Conservation (phyloP, 2,888 invertebrate species). For the Sturmia bella region DNA sequence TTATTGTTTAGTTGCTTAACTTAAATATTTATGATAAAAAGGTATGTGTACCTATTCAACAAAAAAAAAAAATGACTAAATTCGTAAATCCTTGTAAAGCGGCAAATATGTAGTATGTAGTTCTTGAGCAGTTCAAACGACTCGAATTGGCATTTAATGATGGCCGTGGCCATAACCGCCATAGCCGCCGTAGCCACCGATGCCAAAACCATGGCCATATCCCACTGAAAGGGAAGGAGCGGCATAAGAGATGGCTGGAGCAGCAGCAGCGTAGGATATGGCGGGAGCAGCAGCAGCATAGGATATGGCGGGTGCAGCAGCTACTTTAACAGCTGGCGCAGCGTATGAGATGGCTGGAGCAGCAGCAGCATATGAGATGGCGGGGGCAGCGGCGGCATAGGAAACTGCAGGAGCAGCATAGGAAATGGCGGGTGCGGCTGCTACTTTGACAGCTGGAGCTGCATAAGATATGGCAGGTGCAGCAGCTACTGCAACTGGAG, state of each 20-base stretch:
- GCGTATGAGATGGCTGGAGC: conserved; percentile 67
- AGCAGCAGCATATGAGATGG: conserved; percentile 53
- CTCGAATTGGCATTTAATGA: conserved; percentile 17
- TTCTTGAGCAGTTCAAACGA: conserved; percentile 13
- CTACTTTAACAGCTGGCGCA: no score
- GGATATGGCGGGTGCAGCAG: conserved; percentile 63
- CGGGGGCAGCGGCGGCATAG: conserved; percentile 69
- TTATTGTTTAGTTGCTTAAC: background rate
- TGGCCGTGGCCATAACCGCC: conserved; percentile 71
- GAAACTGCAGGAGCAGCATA: conserved; percentile 65
- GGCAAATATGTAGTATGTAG: conserved; percentile 21
- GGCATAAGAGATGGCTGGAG: conserved; percentile 75
- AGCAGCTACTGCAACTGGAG: conserved; percentile 68
- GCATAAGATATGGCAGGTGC: conserved; percentile 74
- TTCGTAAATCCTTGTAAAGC: conserved; percentile 45
- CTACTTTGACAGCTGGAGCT: conserved; percentile 66
- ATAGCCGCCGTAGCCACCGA: conserved; percentile 58
- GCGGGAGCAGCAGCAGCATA: conserved; percentile 67
- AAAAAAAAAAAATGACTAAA: conserved; percentile 46
- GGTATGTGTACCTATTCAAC: no score
- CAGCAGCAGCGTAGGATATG: conserved; percentile 69
- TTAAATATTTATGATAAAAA: conserved; percentile 41
- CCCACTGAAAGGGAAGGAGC: conserved; percentile 67
- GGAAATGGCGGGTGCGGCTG: conserved; percentile 63
- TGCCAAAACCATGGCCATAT: conserved; percentile 69